Evolutionary conservation across 2,797 vertebrate species (phyloP), one percentile per base, ranked within the genome.

Genomic region (Heliangelus exortis): DNA sequence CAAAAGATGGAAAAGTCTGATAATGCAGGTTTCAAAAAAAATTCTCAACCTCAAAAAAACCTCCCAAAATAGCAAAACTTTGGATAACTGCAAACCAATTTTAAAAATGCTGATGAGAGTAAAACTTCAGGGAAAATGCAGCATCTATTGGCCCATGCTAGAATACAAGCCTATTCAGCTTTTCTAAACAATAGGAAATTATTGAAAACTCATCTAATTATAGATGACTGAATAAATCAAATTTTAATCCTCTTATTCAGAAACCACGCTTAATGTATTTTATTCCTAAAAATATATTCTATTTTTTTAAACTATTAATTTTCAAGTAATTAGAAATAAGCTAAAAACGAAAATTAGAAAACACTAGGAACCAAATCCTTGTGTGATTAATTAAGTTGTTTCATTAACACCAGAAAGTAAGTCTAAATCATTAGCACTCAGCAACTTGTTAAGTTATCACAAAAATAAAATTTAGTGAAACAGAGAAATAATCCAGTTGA

Each of bases 401-500:
- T 80, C 23, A 71, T 45, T 79, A 94, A 77, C 23, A 77, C 6
- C 13, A 51, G 21, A 61, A 84, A 21, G 66, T 61, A 59, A 87
- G 47, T 72, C 36, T 77, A 43, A 69, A 92, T 65, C 28, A 89
- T 21, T 57, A 58, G 57, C 85, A 92, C 65, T 79, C 43, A 76
- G 39, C 17, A 61, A 72, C 55, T 65, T 28, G 36, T 47, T n/a
- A n/a, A n/a, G n/a, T n/a, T 92, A 80, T 23, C 81, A 26, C 15
- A 58, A 65, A 87, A 94, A 45, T 7, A 68, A 26, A 48, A 73
- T 51, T 97, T 92, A 97, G 21, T 69, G 87, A 62, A 98, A 95
- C 66, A 98, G 92, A n/a, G 98, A 98, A 67, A 97, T 63, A 4
- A 98, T 93, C 98, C 98, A 99, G 4, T 81, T 85, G 69, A 98